A percentile compares a stretch with the other conserved stretches of the same genome.
Conservation (phyloP, 2,113 vertebrate genomes). For the Phyllostomus discolor region DNA sequence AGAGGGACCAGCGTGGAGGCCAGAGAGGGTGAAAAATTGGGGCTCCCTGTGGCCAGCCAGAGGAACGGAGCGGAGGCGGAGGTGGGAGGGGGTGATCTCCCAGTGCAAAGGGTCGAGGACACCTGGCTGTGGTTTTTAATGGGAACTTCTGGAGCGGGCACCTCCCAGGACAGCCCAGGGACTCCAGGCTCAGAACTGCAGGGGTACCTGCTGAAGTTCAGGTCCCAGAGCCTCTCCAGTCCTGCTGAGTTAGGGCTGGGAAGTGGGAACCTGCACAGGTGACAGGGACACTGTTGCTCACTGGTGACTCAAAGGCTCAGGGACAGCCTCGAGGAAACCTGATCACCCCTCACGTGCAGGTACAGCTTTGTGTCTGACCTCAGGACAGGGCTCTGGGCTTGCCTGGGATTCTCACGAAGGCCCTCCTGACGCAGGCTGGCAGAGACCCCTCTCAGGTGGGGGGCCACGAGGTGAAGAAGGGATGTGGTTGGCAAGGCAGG, state of each 20-base stretch:
- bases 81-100: neutral
- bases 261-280: neutral
- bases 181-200: neutral
- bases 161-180: neutral
- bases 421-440: neutral
- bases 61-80: neutral
- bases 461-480: neutral
- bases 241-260: neutral
- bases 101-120: neutral
- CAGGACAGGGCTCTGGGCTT: neutral
- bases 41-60: neutral
- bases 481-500: fast-evolving
- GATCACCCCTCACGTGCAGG: neutral
- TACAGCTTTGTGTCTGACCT: neutral
- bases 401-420: neutral
- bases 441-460: neutral
- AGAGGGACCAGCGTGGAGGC: neutral
- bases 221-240: neutral
- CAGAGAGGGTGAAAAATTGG: fast-evolving
- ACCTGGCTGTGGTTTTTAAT: neutral
- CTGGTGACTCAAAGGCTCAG: fast-evolving
- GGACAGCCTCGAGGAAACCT: neutral
- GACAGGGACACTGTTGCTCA: neutral
- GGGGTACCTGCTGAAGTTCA: neutral
- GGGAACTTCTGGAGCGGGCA: neutral